Percentiles rank a stretch among this genome's conserved stretches.
Conservation (phyloP, 2,113 vertebrate species). For the Cinclus mexicanus region DNA sequence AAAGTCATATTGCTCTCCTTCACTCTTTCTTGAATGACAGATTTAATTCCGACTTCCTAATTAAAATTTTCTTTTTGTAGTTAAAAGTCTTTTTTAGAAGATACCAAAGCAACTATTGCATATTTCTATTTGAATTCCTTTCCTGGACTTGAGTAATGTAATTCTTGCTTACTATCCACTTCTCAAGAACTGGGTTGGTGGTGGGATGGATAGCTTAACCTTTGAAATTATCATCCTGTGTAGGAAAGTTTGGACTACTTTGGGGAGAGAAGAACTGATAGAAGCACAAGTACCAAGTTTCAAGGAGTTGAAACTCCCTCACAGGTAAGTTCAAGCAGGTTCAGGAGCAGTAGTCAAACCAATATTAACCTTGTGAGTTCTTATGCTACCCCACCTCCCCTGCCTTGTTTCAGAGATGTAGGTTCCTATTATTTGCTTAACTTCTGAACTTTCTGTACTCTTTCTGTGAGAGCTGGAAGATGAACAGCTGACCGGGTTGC, state of each 20-base stretch:
- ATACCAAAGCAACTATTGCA: neutral
- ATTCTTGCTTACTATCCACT: neutral
- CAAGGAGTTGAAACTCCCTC: constrained; percentile 97
- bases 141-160: neutral
- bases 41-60: neutral
- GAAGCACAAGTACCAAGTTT: constrained; percentile 86
- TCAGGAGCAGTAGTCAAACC: neutral
- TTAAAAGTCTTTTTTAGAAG: neutral
- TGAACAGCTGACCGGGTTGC: neutral
- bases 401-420: neutral
- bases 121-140: neutral
- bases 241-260: constrained; percentile 92
- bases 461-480: neutral
- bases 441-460: neutral
- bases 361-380: neutral
- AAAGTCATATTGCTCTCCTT: neutral
- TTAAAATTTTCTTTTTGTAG: neutral
- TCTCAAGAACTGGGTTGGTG: neutral
- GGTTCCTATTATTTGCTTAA: neutral
- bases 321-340: constrained; percentile 77
- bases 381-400: neutral
- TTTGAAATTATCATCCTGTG: neutral
- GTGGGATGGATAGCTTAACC: neutral
- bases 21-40: neutral
- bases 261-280: constrained; percentile 91